A percentile compares a stretch with the other conserved stretches of the same genome.
Conservation (phyloP, 2,888 invertebrate species). For the Nemoura dubitans region DNA sequence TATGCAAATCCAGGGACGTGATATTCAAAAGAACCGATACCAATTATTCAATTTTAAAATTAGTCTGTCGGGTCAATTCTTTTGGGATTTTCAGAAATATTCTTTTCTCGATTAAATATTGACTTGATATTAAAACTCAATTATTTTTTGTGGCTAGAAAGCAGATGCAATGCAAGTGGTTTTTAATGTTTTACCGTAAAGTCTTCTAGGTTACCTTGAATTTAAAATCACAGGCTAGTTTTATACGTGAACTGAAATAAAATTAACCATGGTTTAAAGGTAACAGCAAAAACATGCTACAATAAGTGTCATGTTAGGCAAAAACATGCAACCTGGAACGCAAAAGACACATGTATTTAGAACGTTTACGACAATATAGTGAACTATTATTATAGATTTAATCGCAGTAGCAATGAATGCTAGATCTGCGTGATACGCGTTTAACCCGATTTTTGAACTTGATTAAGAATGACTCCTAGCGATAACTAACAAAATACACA, state of each 20-base stretch:
- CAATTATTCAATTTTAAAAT: not conserved
- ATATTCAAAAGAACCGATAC: conserved; percentile 20
- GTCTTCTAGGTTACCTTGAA: too few relatives aligned
- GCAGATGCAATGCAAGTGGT: too few relatives aligned
- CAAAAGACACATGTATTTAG: conserved; percentile 3
- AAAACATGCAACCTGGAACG: not conserved
- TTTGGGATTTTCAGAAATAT: not conserved
- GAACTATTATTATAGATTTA: not conserved
- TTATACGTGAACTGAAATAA: not conserved
- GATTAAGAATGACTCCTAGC: not conserved
- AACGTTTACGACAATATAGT: not conserved
- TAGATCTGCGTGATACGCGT: not conserved
- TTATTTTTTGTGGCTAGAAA: not conserved
- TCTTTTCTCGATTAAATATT: conserved; percentile 14
- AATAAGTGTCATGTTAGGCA: not conserved
- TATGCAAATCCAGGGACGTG: not conserved
- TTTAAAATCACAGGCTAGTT: not conserved
- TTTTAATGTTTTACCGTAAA: too few relatives aligned
- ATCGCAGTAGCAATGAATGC: not conserved
- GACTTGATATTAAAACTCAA: not conserved
- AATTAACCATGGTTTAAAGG: not conserved
- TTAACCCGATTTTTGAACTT: conserved; percentile 25
- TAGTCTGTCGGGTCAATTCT: not conserved
- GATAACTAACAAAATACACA: not conserved
- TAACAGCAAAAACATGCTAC: not conserved